Conservation (phyloP, 2,888 invertebrate species). For the Drosophila mimetica region DNA sequence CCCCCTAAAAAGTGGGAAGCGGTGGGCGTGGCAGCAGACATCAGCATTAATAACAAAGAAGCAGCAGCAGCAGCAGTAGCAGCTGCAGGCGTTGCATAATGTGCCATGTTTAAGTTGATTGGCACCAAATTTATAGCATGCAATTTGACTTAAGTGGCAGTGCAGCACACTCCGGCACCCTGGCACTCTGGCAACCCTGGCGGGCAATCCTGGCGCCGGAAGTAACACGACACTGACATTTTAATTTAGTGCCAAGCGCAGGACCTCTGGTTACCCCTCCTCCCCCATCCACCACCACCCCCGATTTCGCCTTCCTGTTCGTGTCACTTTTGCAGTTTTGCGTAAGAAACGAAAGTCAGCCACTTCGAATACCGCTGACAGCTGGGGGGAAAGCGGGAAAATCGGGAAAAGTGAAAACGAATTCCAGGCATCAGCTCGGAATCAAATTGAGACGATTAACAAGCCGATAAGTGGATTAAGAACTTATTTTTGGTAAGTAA, state of each 20-base stretch:
- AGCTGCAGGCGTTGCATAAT: conserved; percentile 61
- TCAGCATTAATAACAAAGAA: conserved; percentile 25
- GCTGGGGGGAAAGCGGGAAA: conserved; percentile 14
- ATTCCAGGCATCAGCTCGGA: conserved; percentile 6
- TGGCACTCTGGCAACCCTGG: conserved; percentile 64
- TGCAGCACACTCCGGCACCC: conserved; percentile 54
- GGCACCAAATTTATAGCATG: conserved; percentile 79
- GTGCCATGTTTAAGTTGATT: conserved; percentile 70
- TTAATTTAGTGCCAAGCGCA: conserved; percentile 77
- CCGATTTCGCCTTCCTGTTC: conserved; percentile 31
- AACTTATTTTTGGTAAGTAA: too few relatives aligned
- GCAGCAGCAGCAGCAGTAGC: conserved; percentile 8
- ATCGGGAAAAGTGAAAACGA: conserved; percentile 1
- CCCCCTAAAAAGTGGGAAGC: background rate
- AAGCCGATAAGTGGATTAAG: conserved; percentile 25
- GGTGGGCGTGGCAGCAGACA: conserved; percentile 14
- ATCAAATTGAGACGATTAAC: conserved; percentile 30
- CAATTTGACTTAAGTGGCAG: conserved; percentile 76
- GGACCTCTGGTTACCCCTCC: conserved; percentile 34
- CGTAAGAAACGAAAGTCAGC: conserved; percentile 45
- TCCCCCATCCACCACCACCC: background rate
- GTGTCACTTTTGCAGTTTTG: conserved; percentile 42
- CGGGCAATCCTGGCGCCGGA: conserved; percentile 54
- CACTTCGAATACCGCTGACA: conserved; percentile 47
- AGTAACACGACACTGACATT: conserved; percentile 80